Percentiles rank a stretch among this genome's conserved stretches.
phyloP scores from a whole-genome alignment of 1,140 invertebrate genomes.

The Pogonus chalceus region DNA sequence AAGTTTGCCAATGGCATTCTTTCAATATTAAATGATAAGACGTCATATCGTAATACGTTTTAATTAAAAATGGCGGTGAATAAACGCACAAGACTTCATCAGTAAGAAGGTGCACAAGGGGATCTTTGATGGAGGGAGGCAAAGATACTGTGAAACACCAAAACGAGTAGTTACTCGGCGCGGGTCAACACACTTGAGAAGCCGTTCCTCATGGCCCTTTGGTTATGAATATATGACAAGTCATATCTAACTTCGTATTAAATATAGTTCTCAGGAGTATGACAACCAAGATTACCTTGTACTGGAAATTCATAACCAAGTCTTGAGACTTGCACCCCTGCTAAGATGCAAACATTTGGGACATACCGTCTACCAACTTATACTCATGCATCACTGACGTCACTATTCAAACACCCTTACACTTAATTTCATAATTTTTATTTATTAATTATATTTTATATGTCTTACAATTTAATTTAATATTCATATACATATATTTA shows the following conservation, averaged over 20 bases:
- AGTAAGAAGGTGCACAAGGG: background rate
- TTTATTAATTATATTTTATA: too few relatives aligned
- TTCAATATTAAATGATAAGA: background rate
- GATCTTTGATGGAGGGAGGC: background rate
- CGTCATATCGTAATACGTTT: background rate
- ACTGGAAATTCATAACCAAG: conserved; percentile 3
- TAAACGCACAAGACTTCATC: background rate
- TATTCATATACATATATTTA: too few relatives aligned
- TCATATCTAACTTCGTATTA: conserved; percentile 6
- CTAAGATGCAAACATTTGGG: background rate
- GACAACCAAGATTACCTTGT: conserved; percentile 6
- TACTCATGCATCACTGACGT: background rate
- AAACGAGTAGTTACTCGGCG: background rate
- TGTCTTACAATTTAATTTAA: too few relatives aligned
- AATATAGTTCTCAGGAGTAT: conserved; percentile 6
- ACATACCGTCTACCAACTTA: background rate
- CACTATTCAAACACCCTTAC: background rate
- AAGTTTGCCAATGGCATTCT: too few relatives aligned
- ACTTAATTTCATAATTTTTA: too few relatives aligned
- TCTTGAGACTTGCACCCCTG: background rate
- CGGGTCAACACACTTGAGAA: conserved; percentile 4
- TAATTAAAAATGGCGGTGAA: conserved; percentile 3
- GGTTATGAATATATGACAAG: conserved; percentile 7
- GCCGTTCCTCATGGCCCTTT: background rate
- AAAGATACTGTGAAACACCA: background rate